Conservation (phyloP, 2,888 invertebrate species). For the Oxycera nigricornis region DNA sequence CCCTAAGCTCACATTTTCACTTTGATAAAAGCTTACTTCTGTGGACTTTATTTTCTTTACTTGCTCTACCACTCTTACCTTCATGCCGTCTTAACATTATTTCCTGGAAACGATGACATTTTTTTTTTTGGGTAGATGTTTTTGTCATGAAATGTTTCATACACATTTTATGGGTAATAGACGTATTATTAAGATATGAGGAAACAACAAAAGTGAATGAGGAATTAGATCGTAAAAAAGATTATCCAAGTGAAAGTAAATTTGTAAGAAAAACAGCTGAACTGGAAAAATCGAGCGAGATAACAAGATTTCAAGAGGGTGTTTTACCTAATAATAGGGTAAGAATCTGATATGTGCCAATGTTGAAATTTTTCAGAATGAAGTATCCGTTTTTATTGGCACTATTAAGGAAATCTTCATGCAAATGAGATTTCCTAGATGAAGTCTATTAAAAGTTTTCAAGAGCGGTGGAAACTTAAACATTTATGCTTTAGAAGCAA, state of each 20-base stretch:
- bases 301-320: too few relatives aligned
- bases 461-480: too few relatives aligned
- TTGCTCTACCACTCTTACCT: background rate
- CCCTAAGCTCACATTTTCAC: slow-evolving; percentile 25
- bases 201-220: slow-evolving; percentile 24
- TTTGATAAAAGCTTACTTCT: slow-evolving; percentile 27
- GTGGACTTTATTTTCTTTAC: background rate
- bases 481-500: too few relatives aligned
- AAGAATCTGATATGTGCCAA: too few relatives aligned
- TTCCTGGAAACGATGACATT: background rate
- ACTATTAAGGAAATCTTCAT: too few relatives aligned
- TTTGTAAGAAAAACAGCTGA: background rate
- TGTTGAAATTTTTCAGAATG: too few relatives aligned
- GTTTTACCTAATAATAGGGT: too few relatives aligned
- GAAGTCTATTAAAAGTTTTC: too few relatives aligned
- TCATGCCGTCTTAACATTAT: background rate
- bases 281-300: background rate
- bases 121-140: background rate
- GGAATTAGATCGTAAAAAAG: slow-evolving; percentile 26
- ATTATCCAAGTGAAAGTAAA: slow-evolving; percentile 3
- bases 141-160: background rate
- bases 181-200: slow-evolving; percentile 22
- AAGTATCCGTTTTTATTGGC: too few relatives aligned
- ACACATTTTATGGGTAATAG: slow-evolving; percentile 21
- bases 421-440: too few relatives aligned